Percentiles rank a stretch among this genome's conserved stretches.
phyloP scores from a whole-genome alignment of 2,797 vertebrate species.

The Pelodytes ibericus region DNA sequence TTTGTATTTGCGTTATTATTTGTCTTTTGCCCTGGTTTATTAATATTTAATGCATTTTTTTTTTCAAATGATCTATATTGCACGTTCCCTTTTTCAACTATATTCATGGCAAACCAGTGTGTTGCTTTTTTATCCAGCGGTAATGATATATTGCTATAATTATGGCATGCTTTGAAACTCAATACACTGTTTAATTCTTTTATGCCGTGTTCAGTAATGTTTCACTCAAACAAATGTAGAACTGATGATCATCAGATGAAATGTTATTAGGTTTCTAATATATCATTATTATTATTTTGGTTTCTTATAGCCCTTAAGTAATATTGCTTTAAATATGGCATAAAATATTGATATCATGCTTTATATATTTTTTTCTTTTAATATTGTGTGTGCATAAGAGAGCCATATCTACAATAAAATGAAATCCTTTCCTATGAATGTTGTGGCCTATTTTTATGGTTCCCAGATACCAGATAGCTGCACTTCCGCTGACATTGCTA shows the following conservation, averaged over 20 bases:
- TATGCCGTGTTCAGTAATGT: slow-evolving; percentile 13
- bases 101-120: slow-evolving; percentile 18
- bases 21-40: too few species aligned
- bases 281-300: slow-evolving; percentile 39
- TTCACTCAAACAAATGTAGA: slow-evolving; percentile 21
- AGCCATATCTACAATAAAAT: too few species aligned
- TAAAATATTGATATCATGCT: slow-evolving; percentile 5
- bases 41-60: too few species aligned
- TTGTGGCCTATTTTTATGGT: too few species aligned
- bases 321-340: background rate
- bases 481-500: too few species aligned
- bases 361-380: background rate
- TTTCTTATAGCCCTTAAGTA: slow-evolving; percentile 15
- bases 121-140: slow-evolving; percentile 4
- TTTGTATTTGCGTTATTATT: too few species aligned
- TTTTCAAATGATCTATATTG: slow-evolving; percentile 21
- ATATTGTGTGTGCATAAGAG: too few species aligned
- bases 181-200: slow-evolving; percentile 31
- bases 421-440: too few species aligned
- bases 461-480: too few species aligned
- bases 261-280: slow-evolving; percentile 32
- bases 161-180: slow-evolving; percentile 39
- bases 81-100: background rate
- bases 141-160: slow-evolving; percentile 39
- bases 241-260: slow-evolving; percentile 32